phyloP scores from a whole-genome alignment of 2,113 vertebrate genomes.

The Macquaria ambigua region DNA sequence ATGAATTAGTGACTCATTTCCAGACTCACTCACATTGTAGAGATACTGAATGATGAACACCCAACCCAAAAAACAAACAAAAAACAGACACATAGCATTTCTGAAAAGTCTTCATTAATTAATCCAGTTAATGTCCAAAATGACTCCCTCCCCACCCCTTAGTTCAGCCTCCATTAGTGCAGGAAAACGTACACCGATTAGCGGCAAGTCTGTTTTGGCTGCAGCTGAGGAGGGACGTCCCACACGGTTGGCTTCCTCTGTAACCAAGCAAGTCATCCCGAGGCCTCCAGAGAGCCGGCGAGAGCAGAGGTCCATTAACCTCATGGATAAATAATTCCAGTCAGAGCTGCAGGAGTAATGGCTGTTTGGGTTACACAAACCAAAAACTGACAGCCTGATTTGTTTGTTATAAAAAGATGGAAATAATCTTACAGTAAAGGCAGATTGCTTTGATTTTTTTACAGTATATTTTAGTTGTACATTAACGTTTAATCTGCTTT shows the following conservation, averaged over 20 bases:
- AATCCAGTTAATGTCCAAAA: not conserved
- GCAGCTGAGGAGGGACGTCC: constrained; percentile 16
- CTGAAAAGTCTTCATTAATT: not conserved
- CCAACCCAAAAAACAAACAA: not conserved
- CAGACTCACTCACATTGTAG: not conserved
- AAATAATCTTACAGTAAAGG: not conserved
- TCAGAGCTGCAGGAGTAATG: constrained; percentile 21
- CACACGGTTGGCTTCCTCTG: constrained; percentile 8
- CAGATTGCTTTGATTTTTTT: too few relatives aligned
- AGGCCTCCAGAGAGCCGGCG: constrained; percentile 28
- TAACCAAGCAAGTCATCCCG: constrained; percentile 22
- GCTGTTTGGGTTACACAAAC: not conserved
- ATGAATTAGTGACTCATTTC: constrained; percentile 26
- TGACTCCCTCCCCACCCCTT: not conserved
- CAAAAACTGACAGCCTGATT: not conserved
- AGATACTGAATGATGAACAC: not conserved
- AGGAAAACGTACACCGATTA: not conserved
- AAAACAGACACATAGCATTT: not conserved
- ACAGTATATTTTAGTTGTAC: not conserved
- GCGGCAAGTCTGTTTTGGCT: not conserved
- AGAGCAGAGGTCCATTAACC: constrained; percentile 60
- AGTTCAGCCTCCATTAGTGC: constrained; percentile 1
- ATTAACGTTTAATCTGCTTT: not conserved
- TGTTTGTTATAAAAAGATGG: not conserved
- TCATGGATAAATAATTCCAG: constrained; percentile 60